Evolutionary conservation across 2,888 invertebrate species (phyloP).

Genomic region (Arrhopalites spinosus): DNA sequence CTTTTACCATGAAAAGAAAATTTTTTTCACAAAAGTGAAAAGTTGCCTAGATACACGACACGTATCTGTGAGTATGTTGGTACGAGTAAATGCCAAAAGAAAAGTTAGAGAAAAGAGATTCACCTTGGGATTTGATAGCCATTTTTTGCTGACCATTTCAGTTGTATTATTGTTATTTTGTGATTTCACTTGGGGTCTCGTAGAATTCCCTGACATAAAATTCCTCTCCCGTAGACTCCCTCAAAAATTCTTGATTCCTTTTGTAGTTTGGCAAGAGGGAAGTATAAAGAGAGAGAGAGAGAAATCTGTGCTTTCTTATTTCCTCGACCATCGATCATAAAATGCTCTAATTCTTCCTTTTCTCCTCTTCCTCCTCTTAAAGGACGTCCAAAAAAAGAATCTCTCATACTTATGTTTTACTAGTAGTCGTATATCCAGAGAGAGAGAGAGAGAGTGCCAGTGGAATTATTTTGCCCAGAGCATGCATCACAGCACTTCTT

Average conservation of each 20-base stretch:
- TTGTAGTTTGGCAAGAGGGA: neutral
- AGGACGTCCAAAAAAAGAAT: no score
- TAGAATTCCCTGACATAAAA: conserved; percentile 11
- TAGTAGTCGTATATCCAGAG: neutral
- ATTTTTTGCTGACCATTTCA: no score
- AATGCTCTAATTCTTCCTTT: conserved; percentile 9
- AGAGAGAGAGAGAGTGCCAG: neutral
- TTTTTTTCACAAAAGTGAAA: neutral
- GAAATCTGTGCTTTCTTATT: neutral
- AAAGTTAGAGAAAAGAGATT: neutral
- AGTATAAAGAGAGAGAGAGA: neutral
- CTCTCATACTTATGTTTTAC: neutral
- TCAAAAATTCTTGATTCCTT: neutral
- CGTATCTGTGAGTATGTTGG: no score
- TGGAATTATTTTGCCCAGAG: conserved; percentile 1
- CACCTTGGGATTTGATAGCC: neutral
- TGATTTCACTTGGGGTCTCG: no score
- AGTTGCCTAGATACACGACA: neutral
- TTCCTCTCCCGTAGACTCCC: neutral
- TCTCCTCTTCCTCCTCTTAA: neutral
- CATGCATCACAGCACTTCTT: neutral
- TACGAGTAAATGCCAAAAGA: no score
- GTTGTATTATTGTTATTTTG: no score
- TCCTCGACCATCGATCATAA: conserved; percentile 12
- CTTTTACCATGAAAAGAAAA: neutral